These are phyloP conservation scores for Chesias legatella DNA, from an alignment of 2,888 invertebrate species.

Conservation along the genomic window DNA sequence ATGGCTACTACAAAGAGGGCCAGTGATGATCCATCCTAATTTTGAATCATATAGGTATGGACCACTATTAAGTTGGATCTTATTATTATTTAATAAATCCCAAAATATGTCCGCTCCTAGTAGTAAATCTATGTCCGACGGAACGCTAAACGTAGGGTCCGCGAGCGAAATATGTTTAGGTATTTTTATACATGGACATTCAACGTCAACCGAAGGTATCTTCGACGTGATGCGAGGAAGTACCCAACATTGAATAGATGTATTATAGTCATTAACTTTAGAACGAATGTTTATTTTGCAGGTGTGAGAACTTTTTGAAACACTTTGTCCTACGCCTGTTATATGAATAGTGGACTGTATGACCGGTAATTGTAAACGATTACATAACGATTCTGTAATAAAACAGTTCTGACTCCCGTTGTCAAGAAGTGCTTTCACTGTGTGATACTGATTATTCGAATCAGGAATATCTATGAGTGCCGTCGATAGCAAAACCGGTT, in stretches of 20 bases:
- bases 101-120: background rate
- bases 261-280: too few relatives aligned
- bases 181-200: background rate
- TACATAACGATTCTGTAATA: too few relatives aligned
- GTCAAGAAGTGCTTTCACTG: too few relatives aligned
- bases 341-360: background rate
- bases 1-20: slow-evolving; percentile 3
- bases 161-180: slow-evolving; percentile 2
- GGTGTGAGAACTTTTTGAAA: slow-evolving; percentile 1
- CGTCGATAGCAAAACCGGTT: slow-evolving; percentile 7
- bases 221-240: background rate
- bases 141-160: background rate
- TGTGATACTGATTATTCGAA: slow-evolving; percentile 1
- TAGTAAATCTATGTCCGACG: background rate
- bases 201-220: background rate
- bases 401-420: slow-evolving; percentile 25
- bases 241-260: slow-evolving; percentile 2
- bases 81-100: background rate
- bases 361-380: too few relatives aligned
- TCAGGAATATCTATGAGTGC: slow-evolving; percentile 2
- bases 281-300: background rate
- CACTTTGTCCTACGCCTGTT: background rate
- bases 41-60: background rate
- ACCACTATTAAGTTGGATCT: background rate
- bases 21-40: background rate